Evolutionary conservation across 2,797 vertebrate species (phyloP), one percentile per base, ranked within the genome.

Genomic region (Sebastes dallii): DNA sequence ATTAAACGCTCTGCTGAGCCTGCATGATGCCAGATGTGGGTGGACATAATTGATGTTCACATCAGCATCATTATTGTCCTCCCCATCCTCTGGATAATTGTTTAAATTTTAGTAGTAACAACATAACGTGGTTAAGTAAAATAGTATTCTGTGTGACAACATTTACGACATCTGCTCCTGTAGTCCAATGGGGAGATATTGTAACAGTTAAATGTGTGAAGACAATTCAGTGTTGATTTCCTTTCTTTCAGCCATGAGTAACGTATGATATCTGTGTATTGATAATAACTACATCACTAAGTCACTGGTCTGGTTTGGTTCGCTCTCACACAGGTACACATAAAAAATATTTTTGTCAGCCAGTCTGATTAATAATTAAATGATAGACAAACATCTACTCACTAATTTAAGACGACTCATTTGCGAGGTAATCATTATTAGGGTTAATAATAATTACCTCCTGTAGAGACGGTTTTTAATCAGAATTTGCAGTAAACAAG

Each of bases 81-180:
- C 25, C 8, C 6, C 30, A 14, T 71, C 62, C 42, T 74, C 32
- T 22, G 2, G 54, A 72, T 76, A 58, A 72, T 71, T 50, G 56
- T 64, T 73, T 56, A 25, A 56, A 30, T 73, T 54, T 73, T 60
- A 27, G 8, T 11, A 39, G 25, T 75, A 77, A 80, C 58, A 22
- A 77, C 65, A 60, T 27, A 68, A 84, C 6, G 1, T 55, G 56
- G 13, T 60, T 72, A 27, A 59, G 42, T 74, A n/a, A 67, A 84
- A 62, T 5, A 77, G 6, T 39, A 67, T 67, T 27, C 8, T 4
- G 25, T 74, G 46, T 62, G 61, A 77, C 36, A 56, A 34, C 72
- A 50, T 79, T 78, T 78, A 54, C 71, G 70, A 83, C 30, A 87
- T 34, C 82, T 80, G 78, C 70, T 81, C 14, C 59, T 20, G 5